Evolutionary conservation across 2,888 invertebrate species (phyloP).

Genomic region (Pocota personata): DNA sequence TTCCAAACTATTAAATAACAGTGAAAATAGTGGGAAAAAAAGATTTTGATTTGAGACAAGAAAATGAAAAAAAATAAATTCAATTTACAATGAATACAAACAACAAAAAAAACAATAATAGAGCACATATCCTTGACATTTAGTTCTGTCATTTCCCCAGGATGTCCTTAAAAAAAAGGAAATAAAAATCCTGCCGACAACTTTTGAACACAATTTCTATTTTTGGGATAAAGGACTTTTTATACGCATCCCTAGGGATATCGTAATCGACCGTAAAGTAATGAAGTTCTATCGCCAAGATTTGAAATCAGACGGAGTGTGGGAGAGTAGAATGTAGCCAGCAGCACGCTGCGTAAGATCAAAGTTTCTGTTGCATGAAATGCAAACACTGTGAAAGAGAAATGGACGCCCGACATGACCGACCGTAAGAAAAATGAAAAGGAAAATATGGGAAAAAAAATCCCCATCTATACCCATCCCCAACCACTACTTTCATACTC

Average conservation of each 20-base stretch:
- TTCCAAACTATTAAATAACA: background rate
- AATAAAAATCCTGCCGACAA: background rate
- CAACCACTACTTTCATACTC: background rate
- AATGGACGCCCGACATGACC: background rate
- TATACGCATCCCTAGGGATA: conserved; percentile 29
- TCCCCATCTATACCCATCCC: background rate
- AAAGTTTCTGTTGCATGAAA: conserved; percentile 38
- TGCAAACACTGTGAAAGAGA: conserved; percentile 19
- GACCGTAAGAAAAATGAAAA: background rate
- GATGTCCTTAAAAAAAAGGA: background rate
- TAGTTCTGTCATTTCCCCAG: background rate
- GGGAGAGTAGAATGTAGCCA: background rate
- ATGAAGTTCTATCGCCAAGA: conserved; percentile 37
- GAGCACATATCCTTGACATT: background rate
- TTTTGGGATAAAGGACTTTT: conserved; percentile 30
- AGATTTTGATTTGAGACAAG: conserved; percentile 17
- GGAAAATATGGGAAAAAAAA: conserved; percentile 4
- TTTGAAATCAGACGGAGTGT: background rate
- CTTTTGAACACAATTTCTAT: conserved; percentile 12
- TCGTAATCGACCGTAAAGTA: conserved; percentile 37
- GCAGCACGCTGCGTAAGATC: background rate
- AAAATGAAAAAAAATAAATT: background rate
- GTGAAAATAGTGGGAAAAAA: background rate
- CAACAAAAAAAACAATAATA: background rate
- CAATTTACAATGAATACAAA: background rate